Conservation (phyloP, 2,888 invertebrate species). For the Drosophila kuntzei region DNA sequence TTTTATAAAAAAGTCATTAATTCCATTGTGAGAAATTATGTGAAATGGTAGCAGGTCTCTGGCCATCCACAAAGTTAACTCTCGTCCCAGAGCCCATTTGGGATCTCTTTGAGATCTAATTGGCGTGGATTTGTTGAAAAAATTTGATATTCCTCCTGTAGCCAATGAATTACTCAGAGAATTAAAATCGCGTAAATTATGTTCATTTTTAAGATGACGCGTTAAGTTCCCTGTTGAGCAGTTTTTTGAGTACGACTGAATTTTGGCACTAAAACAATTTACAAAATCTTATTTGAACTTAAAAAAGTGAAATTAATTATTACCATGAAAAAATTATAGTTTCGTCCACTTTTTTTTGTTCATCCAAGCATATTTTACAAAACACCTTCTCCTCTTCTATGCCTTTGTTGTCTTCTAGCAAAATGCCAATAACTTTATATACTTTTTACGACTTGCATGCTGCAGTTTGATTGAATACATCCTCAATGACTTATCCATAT, state of each 20-base stretch:
- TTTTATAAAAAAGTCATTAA: constrained; percentile 13
- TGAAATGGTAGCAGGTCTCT: constrained; percentile 15
- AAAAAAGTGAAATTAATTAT: too few relatives aligned
- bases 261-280: constrained; percentile 15
- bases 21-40: constrained; percentile 12
- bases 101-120: background rate
- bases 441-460: too few relatives aligned
- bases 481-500: too few relatives aligned
- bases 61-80: constrained; percentile 15
- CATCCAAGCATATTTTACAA: too few relatives aligned
- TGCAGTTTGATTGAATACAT: too few relatives aligned
- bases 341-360: too few relatives aligned
- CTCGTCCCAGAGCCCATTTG: constrained; percentile 11
- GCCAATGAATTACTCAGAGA: background rate
- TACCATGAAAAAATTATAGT: too few relatives aligned
- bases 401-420: too few relatives aligned
- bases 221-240: constrained; percentile 20
- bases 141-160: background rate
- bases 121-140: constrained; percentile 3
- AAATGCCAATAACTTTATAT: too few relatives aligned
- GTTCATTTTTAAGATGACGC: constrained; percentile 10
- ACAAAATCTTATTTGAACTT: constrained; percentile 12
- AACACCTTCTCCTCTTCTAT: too few relatives aligned
- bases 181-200: constrained; percentile 2
- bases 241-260: constrained; percentile 4